phyloP scores from a whole-genome alignment of 2,797 vertebrate species.

The Sylvia borin region DNA sequence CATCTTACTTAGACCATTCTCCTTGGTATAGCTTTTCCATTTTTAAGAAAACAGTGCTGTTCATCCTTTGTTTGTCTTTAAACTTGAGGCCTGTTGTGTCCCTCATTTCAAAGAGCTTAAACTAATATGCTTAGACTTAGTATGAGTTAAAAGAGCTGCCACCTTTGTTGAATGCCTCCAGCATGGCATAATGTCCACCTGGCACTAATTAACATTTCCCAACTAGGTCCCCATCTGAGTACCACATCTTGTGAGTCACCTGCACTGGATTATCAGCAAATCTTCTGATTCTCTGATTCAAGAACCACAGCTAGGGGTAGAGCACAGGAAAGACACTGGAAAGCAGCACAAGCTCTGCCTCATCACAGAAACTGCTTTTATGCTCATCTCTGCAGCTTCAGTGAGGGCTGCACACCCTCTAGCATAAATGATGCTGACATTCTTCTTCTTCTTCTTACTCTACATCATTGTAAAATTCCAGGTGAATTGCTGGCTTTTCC shows the following conservation, averaged over 20 bases:
- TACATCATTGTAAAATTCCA: neutral
- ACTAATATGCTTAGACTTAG: neutral
- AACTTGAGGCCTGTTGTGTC: neutral
- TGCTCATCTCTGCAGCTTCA: neutral
- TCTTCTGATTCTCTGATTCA: neutral
- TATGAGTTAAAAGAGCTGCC: neutral
- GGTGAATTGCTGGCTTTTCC: neutral
- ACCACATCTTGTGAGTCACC: neutral
- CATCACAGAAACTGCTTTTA: neutral
- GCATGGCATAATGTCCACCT: neutral
- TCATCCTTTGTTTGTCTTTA: neutral
- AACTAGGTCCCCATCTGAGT: neutral
- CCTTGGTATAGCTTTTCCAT: neutral
- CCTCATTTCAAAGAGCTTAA: constrained; percentile 1
- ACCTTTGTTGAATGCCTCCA: constrained; percentile 2
- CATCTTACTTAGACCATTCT: neutral
- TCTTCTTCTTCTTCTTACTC: neutral
- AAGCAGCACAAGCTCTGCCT: neutral
- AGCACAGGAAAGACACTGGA: neutral
- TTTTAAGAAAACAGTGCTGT: neutral
- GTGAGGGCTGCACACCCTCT: neutral
- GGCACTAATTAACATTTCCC: neutral
- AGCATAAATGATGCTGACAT: neutral
- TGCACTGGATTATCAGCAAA: neutral
- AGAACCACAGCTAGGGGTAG: neutral